Conservation (phyloP, 2,888 invertebrate genomes). For the Drosophila nr. medialis region DNA sequence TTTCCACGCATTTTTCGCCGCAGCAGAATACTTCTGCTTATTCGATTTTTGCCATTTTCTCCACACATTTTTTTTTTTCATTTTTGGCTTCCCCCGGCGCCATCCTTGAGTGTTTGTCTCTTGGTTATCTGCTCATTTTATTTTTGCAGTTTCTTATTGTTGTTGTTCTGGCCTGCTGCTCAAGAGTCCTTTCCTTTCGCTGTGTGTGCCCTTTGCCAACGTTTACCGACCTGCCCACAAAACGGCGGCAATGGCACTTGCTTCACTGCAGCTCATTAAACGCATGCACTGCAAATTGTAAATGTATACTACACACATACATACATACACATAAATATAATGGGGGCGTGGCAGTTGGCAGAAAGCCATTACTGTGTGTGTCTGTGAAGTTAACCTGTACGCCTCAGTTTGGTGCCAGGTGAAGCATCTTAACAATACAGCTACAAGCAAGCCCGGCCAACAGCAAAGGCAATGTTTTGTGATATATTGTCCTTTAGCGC, state of each 20-base stretch:
- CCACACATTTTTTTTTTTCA: background rate
- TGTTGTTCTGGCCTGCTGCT: slow-evolving; percentile 18
- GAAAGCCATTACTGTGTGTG: slow-evolving; percentile 5
- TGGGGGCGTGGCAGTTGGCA: slow-evolving; percentile 28
- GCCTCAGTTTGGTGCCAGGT: slow-evolving; percentile 7
- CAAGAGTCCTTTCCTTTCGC: background rate
- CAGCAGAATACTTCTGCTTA: slow-evolving; percentile 35
- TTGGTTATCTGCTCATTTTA: slow-evolving; percentile 56
- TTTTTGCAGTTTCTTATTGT: slow-evolving; percentile 8
- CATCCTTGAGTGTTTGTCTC: slow-evolving; percentile 51
- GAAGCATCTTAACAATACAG: slow-evolving; percentile 16
- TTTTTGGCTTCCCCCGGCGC: slow-evolving; percentile 20
- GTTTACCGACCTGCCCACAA: slow-evolving; percentile 66
- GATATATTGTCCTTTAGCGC: slow-evolving; percentile 62
- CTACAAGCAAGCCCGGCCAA: background rate
- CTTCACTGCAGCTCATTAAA: slow-evolving; percentile 72
- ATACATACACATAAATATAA: slow-evolving; percentile 10
- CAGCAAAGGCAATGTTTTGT: slow-evolving; percentile 42
- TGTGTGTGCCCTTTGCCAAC: slow-evolving; percentile 13
- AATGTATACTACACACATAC: background rate
- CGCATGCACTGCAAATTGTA: slow-evolving; percentile 58
- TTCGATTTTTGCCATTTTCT: slow-evolving; percentile 24
- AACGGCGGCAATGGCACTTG: slow-evolving; percentile 43
- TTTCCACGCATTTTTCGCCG: slow-evolving; percentile 73
- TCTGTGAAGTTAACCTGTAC: slow-evolving; percentile 5